These are phyloP conservation scores for Sitobion miscanthi DNA, from an alignment of 1,140 invertebrate genomes.

Conservation along the genomic window DNA sequence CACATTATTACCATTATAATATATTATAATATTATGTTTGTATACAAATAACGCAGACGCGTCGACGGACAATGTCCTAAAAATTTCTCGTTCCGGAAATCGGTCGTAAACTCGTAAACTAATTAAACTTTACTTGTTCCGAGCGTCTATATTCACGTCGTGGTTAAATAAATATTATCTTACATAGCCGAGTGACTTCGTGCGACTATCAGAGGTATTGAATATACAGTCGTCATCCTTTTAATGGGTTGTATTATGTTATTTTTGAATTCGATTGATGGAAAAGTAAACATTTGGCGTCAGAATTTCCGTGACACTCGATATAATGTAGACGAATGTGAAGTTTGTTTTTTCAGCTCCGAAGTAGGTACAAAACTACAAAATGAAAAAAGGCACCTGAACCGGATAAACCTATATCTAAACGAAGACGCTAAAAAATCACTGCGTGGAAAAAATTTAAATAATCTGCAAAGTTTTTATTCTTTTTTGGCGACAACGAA, in stretches of 20 bases:
- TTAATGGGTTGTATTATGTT: neutral
- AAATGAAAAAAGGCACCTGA: neutral
- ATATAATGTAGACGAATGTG: neutral
- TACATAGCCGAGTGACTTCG: neutral
- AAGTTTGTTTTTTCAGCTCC: neutral
- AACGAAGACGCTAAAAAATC: neutral
- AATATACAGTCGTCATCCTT: neutral
- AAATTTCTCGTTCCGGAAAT: conserved; percentile 7
- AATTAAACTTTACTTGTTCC: conserved; percentile 26
- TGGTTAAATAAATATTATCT: neutral
- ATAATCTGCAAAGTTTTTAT: neutral
- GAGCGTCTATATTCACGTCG: neutral
- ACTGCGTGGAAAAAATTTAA: neutral
- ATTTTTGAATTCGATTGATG: neutral
- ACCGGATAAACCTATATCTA: neutral
- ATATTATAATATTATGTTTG: neutral
- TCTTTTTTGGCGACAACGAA: neutral
- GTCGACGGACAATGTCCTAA: neutral
- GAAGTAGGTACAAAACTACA: neutral
- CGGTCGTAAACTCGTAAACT: conserved; percentile 16
- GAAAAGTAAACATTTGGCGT: neutral
- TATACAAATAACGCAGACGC: neutral
- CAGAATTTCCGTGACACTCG: neutral
- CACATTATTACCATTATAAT: conserved; percentile 6
- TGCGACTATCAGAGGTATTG: neutral